These are phyloP conservation scores for Papilio gigon DNA, from an alignment of 2,888 invertebrate species.

Conservation along the genomic window DNA sequence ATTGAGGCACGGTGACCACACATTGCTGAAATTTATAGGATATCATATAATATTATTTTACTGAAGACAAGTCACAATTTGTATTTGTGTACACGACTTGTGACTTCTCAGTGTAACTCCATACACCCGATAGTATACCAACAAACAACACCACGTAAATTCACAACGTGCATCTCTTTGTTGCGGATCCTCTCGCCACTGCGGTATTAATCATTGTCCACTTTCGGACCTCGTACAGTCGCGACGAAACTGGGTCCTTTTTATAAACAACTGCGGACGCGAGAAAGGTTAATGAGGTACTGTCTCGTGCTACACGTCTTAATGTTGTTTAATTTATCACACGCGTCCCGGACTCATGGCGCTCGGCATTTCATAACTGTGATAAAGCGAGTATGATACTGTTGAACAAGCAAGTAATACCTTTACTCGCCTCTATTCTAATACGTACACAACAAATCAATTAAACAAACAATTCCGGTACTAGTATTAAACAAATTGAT, in stretches of 20 bases:
- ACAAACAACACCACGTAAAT: not conserved
- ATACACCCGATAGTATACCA: not conserved
- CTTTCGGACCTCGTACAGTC: slow-evolving; percentile 15
- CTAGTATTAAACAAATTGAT: too few relatives aligned
- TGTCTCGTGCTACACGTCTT: not conserved
- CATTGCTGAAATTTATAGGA: slow-evolving; percentile 29
- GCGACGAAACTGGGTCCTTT: slow-evolving; percentile 14
- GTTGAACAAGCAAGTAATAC: too few relatives aligned
- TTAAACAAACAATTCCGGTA: too few relatives aligned
- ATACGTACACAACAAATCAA: too few relatives aligned
- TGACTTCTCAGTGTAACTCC: too few relatives aligned
- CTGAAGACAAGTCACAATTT: not conserved
- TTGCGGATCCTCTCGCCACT: not conserved
- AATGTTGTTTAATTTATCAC: slow-evolving; percentile 2
- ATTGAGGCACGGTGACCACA: slow-evolving; percentile 46
- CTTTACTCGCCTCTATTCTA: too few relatives aligned
- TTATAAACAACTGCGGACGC: slow-evolving; percentile 21
- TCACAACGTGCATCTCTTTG: slow-evolving; percentile 5
- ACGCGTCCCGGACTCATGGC: not conserved
- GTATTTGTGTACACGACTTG: too few relatives aligned
- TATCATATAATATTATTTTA: not conserved
- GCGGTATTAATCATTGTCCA: slow-evolving; percentile 31
- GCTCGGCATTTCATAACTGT: not conserved
- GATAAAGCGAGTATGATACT: too few relatives aligned
- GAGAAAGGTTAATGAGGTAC: slow-evolving; percentile 43